Base-by-base conservation (phyloP, 2,888 invertebrate species). In the Pelosia muscerda region DNA sequence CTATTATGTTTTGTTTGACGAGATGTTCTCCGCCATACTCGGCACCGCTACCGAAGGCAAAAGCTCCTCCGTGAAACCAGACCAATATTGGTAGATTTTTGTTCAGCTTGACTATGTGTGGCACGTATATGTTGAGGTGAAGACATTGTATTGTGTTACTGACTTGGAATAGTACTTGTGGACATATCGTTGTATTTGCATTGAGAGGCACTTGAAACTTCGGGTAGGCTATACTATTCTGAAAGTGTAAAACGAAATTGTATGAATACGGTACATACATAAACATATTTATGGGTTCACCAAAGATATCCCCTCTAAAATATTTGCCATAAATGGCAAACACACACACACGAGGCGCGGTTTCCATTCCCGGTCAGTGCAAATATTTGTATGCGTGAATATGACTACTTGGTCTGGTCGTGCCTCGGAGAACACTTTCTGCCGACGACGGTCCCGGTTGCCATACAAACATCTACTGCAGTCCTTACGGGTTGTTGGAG, bases 51-150 rank as follows among this genome's bases (percentile, higher is more conserved):
- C 93, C 93, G 2, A 84, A 78, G 0, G 76, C 73, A 25, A 91
- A 91, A 0, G 86, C 89, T 0, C 93, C 93, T 23, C 93, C 92
- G 25, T 92, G 86, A 71, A 93, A 90, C 90, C 90, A 92, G 2
- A 93, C 88, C 4, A 92, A 76, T 9, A 93, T 86, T 26, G 93
- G 90, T 2, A 87, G 56, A 6, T 66, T 73, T 54, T 78, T 81
- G 2, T 61, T 69, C 13, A 59, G 42, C 2, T 63, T 78, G 9
- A 80, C 80, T 4, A 63, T 65, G 13, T 82, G 78, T 26, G 88
- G 88, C 6, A 84, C 84, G 62, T 82, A 86, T n/a, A 88, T 86
- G 65, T 88, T 86, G 1, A 88, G 79, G 9, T 71, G 77, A 6
- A 87, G 82, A 68, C 87, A 88, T 72, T 84, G 85, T 84, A 90